Evolutionary conservation across 2,113 vertebrate genomes (phyloP).

Genomic region (Ursus arctos): DNA sequence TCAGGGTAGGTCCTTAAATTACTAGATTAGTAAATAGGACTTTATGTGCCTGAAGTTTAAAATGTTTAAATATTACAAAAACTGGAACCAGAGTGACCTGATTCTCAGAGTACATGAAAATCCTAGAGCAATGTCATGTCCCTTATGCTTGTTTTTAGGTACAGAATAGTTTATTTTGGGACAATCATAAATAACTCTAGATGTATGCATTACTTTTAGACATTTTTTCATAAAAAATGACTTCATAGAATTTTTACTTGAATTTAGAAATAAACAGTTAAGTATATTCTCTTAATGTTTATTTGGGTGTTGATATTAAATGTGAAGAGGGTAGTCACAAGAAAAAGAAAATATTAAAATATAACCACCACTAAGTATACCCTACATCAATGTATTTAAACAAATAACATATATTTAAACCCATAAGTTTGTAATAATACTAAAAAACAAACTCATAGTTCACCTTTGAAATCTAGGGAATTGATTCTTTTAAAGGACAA

Average conservation of each 20-base stretch:
- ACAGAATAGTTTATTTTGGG: conserved; percentile 6
- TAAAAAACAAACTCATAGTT: neutral
- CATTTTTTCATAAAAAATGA: neutral
- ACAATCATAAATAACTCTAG: neutral
- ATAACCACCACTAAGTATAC: neutral
- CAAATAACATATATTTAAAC: neutral
- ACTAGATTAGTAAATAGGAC: neutral
- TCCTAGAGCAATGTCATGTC: conserved; percentile 1
- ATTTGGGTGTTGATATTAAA: neutral
- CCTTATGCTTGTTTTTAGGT: neutral
- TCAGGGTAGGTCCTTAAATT: neutral
- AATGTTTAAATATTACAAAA: conserved; percentile 16
- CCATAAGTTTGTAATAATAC: neutral
- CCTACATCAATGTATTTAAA: neutral
- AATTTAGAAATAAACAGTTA: neutral
- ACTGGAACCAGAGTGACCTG: neutral
- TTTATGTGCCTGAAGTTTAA: neutral
- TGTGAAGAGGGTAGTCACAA: neutral
- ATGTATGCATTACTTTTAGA: neutral
- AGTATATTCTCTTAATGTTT: neutral
- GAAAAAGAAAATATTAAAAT: neutral
- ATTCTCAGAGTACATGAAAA: conserved; percentile 30
- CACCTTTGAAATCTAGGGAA: neutral
- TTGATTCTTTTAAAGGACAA: neutral
- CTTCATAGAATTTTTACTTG: neutral